phyloP scores from a whole-genome alignment of 2,797 vertebrate species.

The Pyrocephalus nanus region DNA sequence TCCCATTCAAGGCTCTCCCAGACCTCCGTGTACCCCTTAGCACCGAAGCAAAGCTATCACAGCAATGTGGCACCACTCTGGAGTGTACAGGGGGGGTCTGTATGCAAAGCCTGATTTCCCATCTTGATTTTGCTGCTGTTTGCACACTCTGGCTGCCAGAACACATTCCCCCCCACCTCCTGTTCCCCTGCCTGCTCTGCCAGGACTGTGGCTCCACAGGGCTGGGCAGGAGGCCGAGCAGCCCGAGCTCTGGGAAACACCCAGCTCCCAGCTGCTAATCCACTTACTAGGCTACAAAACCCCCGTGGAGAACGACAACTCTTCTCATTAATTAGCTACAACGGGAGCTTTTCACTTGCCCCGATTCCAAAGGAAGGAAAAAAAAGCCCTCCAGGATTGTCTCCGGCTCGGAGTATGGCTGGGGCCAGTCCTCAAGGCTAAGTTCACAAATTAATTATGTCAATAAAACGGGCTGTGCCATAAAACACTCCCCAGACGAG shows the following conservation, averaged over 20 bases:
- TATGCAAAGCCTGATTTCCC: background rate
- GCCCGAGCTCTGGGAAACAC: background rate
- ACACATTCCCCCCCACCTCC: background rate
- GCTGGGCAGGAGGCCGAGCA: background rate
- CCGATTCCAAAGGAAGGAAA: background rate
- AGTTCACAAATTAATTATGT: conserved; percentile 58
- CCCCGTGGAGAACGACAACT: background rate
- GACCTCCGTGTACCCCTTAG: background rate
- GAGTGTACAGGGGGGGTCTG: background rate
- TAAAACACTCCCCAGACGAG: background rate
- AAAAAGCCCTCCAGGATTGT: background rate
- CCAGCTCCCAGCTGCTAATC: background rate
- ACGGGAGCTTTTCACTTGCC: background rate
- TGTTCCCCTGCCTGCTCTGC: background rate
- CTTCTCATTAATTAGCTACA: conserved; percentile 21
- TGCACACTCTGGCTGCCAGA: background rate
- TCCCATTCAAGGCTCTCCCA: background rate
- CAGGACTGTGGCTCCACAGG: background rate
- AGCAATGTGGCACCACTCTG: background rate
- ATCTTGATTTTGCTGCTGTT: background rate
- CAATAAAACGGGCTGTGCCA: conserved; percentile 31
- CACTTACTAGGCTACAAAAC: background rate
- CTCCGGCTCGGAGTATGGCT: background rate
- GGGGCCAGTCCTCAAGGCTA: conserved; percentile 24
- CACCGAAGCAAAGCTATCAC: background rate